Percentiles rank a stretch among this genome's conserved stretches.
Evolutionary conservation across 2,797 vertebrate genomes (phyloP).

Genomic region (Pelochelys cantorii): DNA sequence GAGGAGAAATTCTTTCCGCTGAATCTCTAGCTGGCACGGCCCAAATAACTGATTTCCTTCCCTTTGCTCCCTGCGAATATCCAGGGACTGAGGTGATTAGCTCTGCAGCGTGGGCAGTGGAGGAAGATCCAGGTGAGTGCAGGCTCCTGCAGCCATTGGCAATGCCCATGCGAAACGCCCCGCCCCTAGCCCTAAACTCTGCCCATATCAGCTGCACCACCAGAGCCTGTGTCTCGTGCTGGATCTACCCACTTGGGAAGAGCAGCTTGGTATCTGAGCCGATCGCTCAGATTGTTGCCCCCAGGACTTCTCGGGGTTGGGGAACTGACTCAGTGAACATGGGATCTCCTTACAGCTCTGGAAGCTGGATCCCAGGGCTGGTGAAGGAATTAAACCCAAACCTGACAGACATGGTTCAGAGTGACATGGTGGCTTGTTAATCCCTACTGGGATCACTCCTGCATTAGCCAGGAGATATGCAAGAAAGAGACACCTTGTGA

Average conservation of each 20-base stretch:
- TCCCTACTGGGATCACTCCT: background rate
- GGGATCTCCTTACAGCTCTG: background rate
- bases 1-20: constrained; percentile 70
- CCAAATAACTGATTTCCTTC: rapidly evolving
- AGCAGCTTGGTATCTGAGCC: no score
- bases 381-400: background rate
- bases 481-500: background rate
- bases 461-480: background rate
- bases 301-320: background rate
- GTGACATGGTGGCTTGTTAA: background rate
- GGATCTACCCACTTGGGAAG: background rate
- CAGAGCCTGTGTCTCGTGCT: background rate
- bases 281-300: no score
- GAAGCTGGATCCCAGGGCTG: background rate
- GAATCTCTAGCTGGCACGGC: background rate
- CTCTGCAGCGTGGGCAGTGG: background rate
- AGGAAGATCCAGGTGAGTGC: background rate
- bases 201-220: background rate
- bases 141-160: rapidly evolving
- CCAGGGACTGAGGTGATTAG: rapidly evolving
- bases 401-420: background rate
- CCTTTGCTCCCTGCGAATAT: rapidly evolving
- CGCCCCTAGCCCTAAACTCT: background rate
- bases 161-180: background rate
- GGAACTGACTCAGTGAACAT: background rate